Conservation (phyloP, 2,797 vertebrate species). For the Acanthurus tractus region DNA sequence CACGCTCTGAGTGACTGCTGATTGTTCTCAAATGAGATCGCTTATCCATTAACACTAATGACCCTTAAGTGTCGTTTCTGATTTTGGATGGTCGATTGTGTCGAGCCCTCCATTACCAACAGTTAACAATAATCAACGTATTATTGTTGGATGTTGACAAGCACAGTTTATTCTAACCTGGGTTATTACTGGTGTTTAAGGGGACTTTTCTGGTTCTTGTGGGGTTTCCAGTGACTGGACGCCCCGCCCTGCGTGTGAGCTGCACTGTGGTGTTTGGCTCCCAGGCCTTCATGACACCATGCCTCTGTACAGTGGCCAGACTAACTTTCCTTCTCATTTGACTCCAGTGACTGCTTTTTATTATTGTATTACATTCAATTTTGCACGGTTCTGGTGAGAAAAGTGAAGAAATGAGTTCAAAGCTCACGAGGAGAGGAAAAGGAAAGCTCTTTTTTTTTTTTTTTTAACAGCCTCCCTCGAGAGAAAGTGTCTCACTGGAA, state of each 20-base stretch:
- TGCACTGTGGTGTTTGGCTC: conserved; percentile 72
- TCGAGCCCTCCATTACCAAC: conserved; percentile 23
- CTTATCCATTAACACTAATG: conserved; percentile 48
- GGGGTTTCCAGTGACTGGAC: conserved; percentile 35
- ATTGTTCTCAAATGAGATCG: conserved; percentile 37
- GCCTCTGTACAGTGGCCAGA: conserved; percentile 51
- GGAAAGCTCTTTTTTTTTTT: conserved; percentile 34
- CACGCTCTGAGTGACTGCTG: conserved; percentile 12
- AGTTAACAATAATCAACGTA: conserved; percentile 47
- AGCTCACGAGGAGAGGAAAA: conserved; percentile 53
- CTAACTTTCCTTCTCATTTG: conserved; percentile 63
- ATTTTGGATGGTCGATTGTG: conserved; percentile 23
- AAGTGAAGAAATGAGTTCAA: conserved; percentile 54
- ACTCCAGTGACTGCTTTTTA: conserved; percentile 64
- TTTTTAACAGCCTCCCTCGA: conserved; percentile 29
- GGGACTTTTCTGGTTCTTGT: conserved; percentile 48
- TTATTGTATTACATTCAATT: conserved; percentile 54
- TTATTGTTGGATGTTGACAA: conserved; percentile 46
- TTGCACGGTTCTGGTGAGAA: conserved; percentile 48
- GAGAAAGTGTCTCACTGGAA: conserved; percentile 46
- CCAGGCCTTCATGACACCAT: conserved; percentile 65
- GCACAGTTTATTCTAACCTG: conserved; percentile 9
- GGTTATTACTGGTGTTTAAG: conserved; percentile 40
- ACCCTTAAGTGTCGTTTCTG: conserved; percentile 41
- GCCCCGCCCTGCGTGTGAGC: conserved; percentile 57